These are phyloP conservation scores for Ceratosolen solmsi DNA, from an alignment of 1,140 invertebrate species.

Conservation along the genomic window DNA sequence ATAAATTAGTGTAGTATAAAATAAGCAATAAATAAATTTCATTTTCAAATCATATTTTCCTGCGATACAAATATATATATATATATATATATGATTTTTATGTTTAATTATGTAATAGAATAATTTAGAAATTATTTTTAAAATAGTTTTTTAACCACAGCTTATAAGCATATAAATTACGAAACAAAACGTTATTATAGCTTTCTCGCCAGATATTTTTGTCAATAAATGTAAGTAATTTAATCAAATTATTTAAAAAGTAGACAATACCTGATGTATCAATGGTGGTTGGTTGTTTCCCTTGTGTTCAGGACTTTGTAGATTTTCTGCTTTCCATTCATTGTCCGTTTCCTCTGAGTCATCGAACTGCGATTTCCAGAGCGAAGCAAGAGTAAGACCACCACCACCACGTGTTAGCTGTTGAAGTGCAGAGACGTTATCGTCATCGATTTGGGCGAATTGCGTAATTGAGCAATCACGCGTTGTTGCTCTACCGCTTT, in stretches of 20 bases:
- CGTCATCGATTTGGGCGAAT: conserved; percentile 94
- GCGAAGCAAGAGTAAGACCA: conserved; percentile 87
- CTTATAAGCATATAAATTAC: too few species aligned
- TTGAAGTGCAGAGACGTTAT: conserved; percentile 90
- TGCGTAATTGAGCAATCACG: conserved; percentile 84
- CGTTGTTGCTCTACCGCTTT: conserved; percentile 63
- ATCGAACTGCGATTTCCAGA: conserved; percentile 96
- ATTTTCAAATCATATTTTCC: too few species aligned
- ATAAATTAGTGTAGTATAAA: too few species aligned
- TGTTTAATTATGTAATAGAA: too few species aligned
- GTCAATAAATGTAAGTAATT: background rate
- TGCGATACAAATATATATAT: too few species aligned
- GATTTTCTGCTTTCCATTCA: conserved; percentile 89
- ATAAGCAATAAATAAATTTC: too few species aligned
- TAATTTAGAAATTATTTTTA: too few species aligned
- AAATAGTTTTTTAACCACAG: too few species aligned
- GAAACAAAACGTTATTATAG: too few species aligned
- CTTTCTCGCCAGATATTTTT: too few species aligned
- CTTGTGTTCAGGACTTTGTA: conserved; percentile 82
- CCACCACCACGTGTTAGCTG: conserved; percentile 85
- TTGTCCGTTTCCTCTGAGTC: conserved; percentile 95
- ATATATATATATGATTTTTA: too few species aligned
- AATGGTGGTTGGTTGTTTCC: conserved; percentile 59
- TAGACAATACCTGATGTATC: conserved; percentile 63
- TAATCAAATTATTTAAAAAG: background rate